Evolutionary conservation across 2,888 invertebrate genomes (phyloP).

Genomic region (Diplolepis rosae): DNA sequence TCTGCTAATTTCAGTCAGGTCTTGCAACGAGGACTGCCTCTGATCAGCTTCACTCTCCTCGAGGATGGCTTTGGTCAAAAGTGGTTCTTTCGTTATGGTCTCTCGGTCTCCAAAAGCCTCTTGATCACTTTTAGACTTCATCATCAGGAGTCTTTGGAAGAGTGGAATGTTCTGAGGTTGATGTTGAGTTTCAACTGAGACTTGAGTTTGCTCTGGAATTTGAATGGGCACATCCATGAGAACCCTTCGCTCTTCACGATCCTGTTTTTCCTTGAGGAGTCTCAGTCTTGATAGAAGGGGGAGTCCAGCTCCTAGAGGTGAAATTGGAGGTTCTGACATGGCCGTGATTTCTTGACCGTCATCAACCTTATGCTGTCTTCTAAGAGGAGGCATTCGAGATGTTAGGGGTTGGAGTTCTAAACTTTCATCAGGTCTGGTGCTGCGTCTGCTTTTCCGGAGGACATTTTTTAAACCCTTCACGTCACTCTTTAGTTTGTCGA

Average conservation of each 20-base stretch:
- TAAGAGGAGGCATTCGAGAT: conserved; percentile 69
- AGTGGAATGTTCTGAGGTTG: conserved; percentile 77
- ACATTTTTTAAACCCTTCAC: conserved; percentile 83
- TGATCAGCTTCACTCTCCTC: conserved; percentile 51
- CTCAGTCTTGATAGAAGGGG: conserved; percentile 86
- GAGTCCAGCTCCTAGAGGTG: conserved; percentile 88
- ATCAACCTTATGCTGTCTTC: conserved; percentile 74
- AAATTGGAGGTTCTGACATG: conserved; percentile 78
- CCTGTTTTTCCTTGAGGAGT: conserved; percentile 89
- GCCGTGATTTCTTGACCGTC: conserved; percentile 67
- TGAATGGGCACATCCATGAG: conserved; percentile 60
- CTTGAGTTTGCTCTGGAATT: conserved; percentile 50
- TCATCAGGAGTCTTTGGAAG: conserved; percentile 82
- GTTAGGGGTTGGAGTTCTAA: conserved; percentile 81
- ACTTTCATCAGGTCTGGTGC: conserved; percentile 76
- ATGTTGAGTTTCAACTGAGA: conserved; percentile 41
- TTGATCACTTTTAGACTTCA: conserved; percentile 85
- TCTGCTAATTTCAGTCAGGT: conserved; percentile 20
- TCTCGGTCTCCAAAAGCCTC: conserved; percentile 70
- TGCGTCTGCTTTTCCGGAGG: conserved; percentile 76
- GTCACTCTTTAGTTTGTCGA: conserved; percentile 88
- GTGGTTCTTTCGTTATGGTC: conserved; percentile 60
- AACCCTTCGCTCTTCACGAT: conserved; percentile 72
- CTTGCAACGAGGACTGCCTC: conserved; percentile 39
- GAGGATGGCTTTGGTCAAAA: conserved; percentile 56